phyloP scores from a whole-genome alignment of 2,113 vertebrate genomes.

The Tychaedon coryphoeus region DNA sequence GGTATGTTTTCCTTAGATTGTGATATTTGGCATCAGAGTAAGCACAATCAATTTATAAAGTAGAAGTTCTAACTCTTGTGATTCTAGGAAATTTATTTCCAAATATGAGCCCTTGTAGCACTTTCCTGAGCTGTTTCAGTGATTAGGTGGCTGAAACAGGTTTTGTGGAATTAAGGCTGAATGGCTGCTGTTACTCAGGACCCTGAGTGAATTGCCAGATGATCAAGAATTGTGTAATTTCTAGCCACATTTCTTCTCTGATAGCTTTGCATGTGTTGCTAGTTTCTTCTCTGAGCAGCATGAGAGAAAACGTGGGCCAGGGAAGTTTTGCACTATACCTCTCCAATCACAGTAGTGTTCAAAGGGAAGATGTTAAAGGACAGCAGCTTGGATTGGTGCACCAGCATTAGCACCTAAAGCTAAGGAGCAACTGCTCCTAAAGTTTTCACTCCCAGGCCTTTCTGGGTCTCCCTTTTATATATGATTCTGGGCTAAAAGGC shows the following conservation, averaged over 20 bases:
- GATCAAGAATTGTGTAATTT: slow-evolving; percentile 1
- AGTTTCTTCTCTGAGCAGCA: not conserved
- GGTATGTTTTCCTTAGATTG: not conserved
- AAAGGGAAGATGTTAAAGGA: not conserved
- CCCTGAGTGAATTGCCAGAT: not conserved
- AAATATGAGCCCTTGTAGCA: not conserved
- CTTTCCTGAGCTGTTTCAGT: not conserved
- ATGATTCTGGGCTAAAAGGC: not conserved
- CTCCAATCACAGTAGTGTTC: not conserved
- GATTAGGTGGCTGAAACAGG: not conserved
- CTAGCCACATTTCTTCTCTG: not conserved
- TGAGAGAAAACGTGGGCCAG: not conserved
- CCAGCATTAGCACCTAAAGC: too few relatives aligned
- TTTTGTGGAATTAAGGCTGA: not conserved
- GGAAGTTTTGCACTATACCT: not conserved
- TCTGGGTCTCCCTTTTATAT: not conserved
- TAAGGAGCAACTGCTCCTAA: not conserved
- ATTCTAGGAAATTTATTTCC: not conserved
- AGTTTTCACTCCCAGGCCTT: not conserved
- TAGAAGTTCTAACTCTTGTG: not conserved
- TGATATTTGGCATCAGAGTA: not conserved
- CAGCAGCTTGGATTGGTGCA: not conserved
- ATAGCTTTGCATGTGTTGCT: not conserved
- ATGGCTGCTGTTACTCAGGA: not conserved
- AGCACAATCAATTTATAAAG: not conserved